A percentile compares a stretch with the other conserved stretches of the same genome.
These are phyloP conservation scores for Mesoclemmys tuberculata DNA, from an alignment of 2,113 vertebrate genomes.

Conservation along the genomic window DNA sequence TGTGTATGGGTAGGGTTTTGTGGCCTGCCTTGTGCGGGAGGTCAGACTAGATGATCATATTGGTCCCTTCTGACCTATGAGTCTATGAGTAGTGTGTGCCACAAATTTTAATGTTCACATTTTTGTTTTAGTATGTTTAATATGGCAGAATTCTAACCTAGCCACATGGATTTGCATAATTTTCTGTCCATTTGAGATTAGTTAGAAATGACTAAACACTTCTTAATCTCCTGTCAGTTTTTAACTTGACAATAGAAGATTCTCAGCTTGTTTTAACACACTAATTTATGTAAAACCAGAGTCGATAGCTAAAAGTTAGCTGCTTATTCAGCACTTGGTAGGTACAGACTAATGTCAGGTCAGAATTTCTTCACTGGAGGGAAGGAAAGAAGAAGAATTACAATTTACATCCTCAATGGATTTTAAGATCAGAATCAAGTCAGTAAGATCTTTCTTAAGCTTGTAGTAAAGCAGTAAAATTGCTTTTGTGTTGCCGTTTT, in stretches of 20 bases:
- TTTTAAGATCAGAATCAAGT: background rate
- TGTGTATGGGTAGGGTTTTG: too few relatives aligned
- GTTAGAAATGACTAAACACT: background rate
- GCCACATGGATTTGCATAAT: background rate
- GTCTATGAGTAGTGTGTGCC: too few relatives aligned
- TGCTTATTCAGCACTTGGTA: conserved; percentile 36
- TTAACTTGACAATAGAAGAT: background rate
- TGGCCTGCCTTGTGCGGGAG: too few relatives aligned
- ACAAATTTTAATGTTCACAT: background rate
- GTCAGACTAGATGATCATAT: too few relatives aligned
- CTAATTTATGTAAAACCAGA: conserved; percentile 5
- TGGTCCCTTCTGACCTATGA: too few relatives aligned
- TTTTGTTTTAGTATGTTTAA: background rate
- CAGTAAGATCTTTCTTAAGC: background rate
- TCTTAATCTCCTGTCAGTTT: conserved; percentile 13
- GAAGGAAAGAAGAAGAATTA: background rate
- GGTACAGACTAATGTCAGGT: background rate
- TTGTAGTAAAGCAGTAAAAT: background rate
- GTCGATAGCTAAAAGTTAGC: conserved; percentile 43
- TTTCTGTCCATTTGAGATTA: background rate
- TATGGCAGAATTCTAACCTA: background rate
- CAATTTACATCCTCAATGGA: background rate
- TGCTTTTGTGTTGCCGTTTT: background rate
- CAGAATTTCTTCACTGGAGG: background rate
- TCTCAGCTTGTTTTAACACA: background rate